Conservation (phyloP, 2,888 invertebrate genomes). For the Parthenolecanium corni region DNA sequence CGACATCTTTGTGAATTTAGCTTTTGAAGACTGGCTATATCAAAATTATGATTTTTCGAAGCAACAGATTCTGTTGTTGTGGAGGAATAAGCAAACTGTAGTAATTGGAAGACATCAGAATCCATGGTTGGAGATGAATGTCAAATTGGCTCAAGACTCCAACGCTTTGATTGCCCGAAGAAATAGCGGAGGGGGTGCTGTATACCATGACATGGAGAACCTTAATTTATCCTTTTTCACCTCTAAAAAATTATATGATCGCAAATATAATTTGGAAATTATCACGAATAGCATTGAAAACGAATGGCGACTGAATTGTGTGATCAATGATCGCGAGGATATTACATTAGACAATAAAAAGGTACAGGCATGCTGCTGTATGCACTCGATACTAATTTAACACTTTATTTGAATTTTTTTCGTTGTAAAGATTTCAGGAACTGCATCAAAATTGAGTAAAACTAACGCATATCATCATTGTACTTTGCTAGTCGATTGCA, state of each 20-base stretch:
- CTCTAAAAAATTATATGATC: slow-evolving; percentile 65
- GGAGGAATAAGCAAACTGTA: slow-evolving; percentile 87
- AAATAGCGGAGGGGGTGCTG: slow-evolving; percentile 91
- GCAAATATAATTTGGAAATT: slow-evolving; percentile 76
- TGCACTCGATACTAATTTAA: background rate
- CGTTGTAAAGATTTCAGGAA: slow-evolving; percentile 73
- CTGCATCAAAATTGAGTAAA: slow-evolving; percentile 81
- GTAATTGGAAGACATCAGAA: slow-evolving; percentile 96
- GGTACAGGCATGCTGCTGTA: slow-evolving; percentile 48
- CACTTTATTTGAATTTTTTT: background rate
- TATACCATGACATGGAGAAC: slow-evolving; percentile 91
- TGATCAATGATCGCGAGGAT: slow-evolving; percentile 74
- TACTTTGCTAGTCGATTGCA: slow-evolving; percentile 79
- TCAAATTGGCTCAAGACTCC: slow-evolving; percentile 51
- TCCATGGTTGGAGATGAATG: slow-evolving; percentile 85
- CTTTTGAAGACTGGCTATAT: slow-evolving; percentile 93
- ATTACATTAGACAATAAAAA: slow-evolving; percentile 66
- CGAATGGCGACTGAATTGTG: slow-evolving; percentile 65
- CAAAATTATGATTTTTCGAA: slow-evolving; percentile 69
- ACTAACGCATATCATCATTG: slow-evolving; percentile 94
- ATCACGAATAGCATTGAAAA: slow-evolving; percentile 70
- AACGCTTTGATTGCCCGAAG: slow-evolving; percentile 71
- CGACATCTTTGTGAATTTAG: slow-evolving; percentile 84
- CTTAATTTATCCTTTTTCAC: slow-evolving; percentile 88
- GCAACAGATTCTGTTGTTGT: slow-evolving; percentile 76